Conservation (phyloP, 2,113 vertebrate species). For the Chrysemys picta region DNA sequence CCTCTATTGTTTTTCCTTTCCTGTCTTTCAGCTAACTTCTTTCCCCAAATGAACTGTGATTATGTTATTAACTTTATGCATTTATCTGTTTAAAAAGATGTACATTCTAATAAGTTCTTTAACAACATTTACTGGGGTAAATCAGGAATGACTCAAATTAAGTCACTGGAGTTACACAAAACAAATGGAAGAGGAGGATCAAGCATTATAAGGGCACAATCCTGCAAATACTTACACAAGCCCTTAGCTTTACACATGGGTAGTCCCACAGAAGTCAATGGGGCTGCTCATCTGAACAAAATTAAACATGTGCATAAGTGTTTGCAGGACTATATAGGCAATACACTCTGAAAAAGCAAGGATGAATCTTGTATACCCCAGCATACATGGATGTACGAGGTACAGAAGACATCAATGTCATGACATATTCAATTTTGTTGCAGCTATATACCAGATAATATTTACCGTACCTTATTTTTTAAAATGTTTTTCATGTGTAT, state of each 20-base stretch:
- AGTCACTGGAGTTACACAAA: not conserved
- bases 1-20: not conserved
- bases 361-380: not conserved
- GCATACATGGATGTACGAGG: not conserved
- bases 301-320: not conserved
- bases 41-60: not conserved
- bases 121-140: not conserved
- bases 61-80: not conserved
- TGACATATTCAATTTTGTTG: not conserved
- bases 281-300: not conserved
- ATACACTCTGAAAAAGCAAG: not conserved
- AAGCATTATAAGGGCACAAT: not conserved
- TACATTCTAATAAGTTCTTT: rapidly evolving
- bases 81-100: not conserved
- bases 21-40: not conserved
- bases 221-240: not conserved
- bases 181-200: not conserved
- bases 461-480: not conserved
- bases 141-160: not conserved
- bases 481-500: not conserved
- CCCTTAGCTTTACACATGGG: not conserved
- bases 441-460: not conserved
- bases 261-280: not conserved
- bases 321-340: not conserved
- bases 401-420: rapidly evolving